Evolutionary conservation across 2,797 vertebrate species (phyloP), one percentile per base, ranked within the genome.

Genomic region (Rallus crepitans): DNA sequence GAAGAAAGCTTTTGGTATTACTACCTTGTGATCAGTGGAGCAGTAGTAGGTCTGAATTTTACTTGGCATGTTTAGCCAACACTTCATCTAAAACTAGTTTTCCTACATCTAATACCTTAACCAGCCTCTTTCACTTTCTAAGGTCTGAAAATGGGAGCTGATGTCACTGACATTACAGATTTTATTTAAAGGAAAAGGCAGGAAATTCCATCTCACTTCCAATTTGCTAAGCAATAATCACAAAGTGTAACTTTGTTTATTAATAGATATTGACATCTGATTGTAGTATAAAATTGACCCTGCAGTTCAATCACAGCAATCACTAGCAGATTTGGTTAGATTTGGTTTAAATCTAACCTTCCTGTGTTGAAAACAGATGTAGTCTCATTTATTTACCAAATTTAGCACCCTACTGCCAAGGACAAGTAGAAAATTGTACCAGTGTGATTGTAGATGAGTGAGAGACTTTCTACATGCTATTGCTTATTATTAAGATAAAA

Each of bases 131-230:
- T 82, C 71, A 85, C 35, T 78, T 87, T 83, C 28, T 57, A 64
- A 45, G n/a, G 40, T 79, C n/a, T 42, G 52, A 97, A 94, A 76
- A 60, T 88, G 96, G 97, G 94, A 96, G 87, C 89, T 88, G 81
- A 96, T 98, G 95, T 97, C 98, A 98, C 95, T 98, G 97, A 98
- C 96, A 97, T 95, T 92, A 98, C 84, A 96, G 97, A 96, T 97
- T 98, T 98, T 96, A 88, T 94, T 92, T 96, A 98, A 98, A 98
- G 98, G 98, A 98, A 97, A 97, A 96, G 71, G 82, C 96, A 98
- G 98, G 98, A 99, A 99, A 98, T 98, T 98, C 97, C 93, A 96
- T 95, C 97, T 98, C 94, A 93, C 72, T 98, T 98, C 97, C 97
- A 98, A 98, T 97, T 98, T 98, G 97, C 96, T 97, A 94, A 94